These are phyloP conservation scores for Momotus momota DNA, from an alignment of 2,797 vertebrate genomes.

Conservation along the genomic window DNA sequence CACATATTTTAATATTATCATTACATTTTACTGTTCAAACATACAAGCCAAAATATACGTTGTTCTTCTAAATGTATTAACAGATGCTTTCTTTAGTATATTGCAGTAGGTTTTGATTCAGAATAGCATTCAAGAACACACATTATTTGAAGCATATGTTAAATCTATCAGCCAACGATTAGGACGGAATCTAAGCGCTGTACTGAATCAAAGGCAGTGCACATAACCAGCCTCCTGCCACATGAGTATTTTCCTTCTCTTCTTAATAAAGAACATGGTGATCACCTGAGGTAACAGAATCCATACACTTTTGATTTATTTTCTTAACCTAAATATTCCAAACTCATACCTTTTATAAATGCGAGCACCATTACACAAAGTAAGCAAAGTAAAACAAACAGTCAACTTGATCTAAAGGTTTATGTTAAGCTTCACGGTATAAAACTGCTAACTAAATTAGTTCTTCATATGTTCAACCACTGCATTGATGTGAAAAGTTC, in stretches of 20 bases:
- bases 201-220: not conserved
- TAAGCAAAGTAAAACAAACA: not conserved
- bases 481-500: not conserved
- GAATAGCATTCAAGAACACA: not conserved
- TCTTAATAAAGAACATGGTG: not conserved
- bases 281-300: constrained; percentile 13
- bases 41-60: not conserved
- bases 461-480: not conserved
- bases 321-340: constrained; percentile 17
- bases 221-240: not conserved
- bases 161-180: not conserved
- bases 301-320: not conserved
- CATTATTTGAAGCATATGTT: constrained; percentile 6
- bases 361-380: not conserved
- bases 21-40: not conserved
- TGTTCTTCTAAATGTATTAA: not conserved
- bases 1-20: not conserved
- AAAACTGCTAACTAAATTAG: not conserved
- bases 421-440: not conserved
- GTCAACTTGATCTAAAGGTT: not conserved
- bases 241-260: not conserved
- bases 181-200: not conserved
- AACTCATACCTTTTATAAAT: not conserved
- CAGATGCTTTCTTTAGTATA: not conserved
- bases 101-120: not conserved